Conservation (phyloP, 2,113 vertebrate species). For the Axis porcinus region DNA sequence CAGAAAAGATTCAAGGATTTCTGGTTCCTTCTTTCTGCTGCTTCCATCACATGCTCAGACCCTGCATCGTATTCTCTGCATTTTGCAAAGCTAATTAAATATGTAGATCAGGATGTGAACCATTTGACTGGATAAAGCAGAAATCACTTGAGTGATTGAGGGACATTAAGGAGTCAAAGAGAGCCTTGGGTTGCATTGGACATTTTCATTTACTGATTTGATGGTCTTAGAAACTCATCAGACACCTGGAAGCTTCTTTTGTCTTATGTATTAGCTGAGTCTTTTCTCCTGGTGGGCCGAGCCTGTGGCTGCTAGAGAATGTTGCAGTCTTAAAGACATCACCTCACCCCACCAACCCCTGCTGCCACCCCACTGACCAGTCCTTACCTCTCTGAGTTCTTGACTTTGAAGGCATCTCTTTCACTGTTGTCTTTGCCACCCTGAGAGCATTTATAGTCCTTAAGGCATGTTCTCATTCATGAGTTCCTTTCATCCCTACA, state of each 20-base stretch:
- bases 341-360: not conserved
- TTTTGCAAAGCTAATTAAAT: not conserved
- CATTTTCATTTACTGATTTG: not conserved
- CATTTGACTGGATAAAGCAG: not conserved
- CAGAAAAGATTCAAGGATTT: not conserved
- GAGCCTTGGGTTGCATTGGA: not conserved
- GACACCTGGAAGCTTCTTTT: not conserved
- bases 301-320: not conserved
- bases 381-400: not conserved
- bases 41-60: not conserved
- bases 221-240: not conserved
- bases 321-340: not conserved
- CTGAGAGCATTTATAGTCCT: not conserved
- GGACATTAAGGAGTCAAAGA: not conserved
- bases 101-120: not conserved
- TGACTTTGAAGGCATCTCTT: not conserved
- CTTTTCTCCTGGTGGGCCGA: not conserved
- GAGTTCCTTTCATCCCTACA: not conserved
- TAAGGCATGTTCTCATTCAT: not conserved
- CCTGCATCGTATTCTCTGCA: not conserved
- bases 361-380: accelerated
- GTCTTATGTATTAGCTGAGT: not conserved
- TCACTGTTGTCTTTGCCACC: not conserved
- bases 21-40: constrained; percentile 3
- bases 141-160: not conserved